These are phyloP conservation scores for Caiman crocodilus DNA, from an alignment of 2,797 vertebrate species.

Conservation along the genomic window DNA sequence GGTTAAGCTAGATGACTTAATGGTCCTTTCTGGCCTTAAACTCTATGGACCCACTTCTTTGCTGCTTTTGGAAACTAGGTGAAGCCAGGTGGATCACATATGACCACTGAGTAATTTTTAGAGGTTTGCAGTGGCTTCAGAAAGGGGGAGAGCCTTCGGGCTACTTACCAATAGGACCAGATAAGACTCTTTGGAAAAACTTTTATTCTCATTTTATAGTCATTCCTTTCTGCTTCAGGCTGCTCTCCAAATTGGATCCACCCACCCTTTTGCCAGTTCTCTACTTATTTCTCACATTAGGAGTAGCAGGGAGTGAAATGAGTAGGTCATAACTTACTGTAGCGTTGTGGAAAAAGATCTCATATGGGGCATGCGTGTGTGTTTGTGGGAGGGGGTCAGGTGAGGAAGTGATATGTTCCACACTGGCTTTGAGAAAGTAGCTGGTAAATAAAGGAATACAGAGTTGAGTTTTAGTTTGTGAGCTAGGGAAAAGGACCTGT, in stretches of 20 bases:
- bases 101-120: too few relatives aligned
- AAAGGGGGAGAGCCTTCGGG: neutral
- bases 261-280: rapidly evolving
- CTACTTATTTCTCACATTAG: neutral
- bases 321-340: neutral
- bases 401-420: neutral
- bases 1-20: neutral
- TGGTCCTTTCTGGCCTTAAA: neutral
- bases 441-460: neutral
- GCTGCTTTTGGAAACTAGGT: neutral
- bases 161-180: neutral
- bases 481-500: neutral
- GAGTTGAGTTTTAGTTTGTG: neutral
- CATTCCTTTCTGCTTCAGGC: neutral
- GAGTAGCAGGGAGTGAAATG: neutral
- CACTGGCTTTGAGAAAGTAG: neutral
- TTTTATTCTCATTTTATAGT: neutral
- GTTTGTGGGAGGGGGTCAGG: rapidly evolving
- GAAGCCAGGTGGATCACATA: neutral
- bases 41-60: neutral
- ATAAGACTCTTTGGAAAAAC: neutral
- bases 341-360: neutral
- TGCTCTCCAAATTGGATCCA: neutral
- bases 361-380: neutral
- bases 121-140: neutral